These are phyloP conservation scores for Chelon auratus DNA, from an alignment of 2,797 vertebrate genomes.

Conservation along the genomic window DNA sequence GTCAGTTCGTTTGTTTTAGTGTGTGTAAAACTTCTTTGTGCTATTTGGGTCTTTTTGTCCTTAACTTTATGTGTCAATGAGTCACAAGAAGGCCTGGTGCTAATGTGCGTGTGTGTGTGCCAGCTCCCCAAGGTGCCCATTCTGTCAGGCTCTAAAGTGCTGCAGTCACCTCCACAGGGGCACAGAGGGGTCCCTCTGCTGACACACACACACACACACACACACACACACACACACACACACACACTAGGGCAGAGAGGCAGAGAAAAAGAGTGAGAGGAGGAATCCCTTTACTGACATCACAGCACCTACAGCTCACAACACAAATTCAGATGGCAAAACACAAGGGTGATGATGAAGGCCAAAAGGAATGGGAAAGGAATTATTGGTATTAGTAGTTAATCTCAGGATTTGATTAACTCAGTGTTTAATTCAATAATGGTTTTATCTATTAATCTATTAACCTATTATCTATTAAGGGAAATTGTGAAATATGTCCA, in stretches of 20 bases:
- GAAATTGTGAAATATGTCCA: too few species aligned
- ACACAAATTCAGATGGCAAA: background rate
- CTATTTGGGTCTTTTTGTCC: slow-evolving; percentile 27
- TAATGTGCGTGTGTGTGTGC: slow-evolving; percentile 52
- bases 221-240: slow-evolving; percentile 45
- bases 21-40: slow-evolving; percentile 13
- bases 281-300: slow-evolving; percentile 58
- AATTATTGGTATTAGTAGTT: too few species aligned
- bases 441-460: too few species aligned
- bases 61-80: slow-evolving; percentile 49
- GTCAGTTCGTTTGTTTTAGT: background rate
- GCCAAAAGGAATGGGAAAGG: too few species aligned
- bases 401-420: too few species aligned
- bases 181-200: slow-evolving; percentile 66
- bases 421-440: too few species aligned
- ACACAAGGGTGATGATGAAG: too few species aligned
- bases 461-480: too few species aligned
- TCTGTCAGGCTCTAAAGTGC: slow-evolving; percentile 77
- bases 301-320: slow-evolving; percentile 36
- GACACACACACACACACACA: slow-evolving; percentile 50
- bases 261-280: background rate
- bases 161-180: slow-evolving; percentile 80
- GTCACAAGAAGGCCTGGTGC: slow-evolving; percentile 45
- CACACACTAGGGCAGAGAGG: slow-evolving; percentile 2
- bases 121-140: slow-evolving; percentile 82